phyloP scores from a whole-genome alignment of 2,797 vertebrate genomes.

The Diplodus puntazzo region DNA sequence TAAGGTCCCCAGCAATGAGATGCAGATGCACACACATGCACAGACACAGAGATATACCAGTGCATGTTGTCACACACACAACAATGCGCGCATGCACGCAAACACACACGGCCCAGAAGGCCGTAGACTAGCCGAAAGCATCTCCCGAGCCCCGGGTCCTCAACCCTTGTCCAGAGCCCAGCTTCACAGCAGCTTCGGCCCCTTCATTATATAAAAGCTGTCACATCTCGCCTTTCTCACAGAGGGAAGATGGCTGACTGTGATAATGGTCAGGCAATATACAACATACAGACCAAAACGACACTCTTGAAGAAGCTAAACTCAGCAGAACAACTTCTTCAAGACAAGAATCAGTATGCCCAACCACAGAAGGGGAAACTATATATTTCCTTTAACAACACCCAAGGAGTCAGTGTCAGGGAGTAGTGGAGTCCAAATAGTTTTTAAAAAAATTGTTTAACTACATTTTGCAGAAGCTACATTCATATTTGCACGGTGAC shows the following conservation, averaged over 20 bases:
- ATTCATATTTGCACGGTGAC: too few species aligned
- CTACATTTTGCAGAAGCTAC: too few species aligned
- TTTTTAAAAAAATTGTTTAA: too few species aligned
- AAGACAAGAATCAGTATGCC: constrained; percentile 12
- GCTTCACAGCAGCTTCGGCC: constrained; percentile 21
- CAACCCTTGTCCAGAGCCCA: constrained; percentile 42
- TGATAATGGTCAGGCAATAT: constrained; percentile 9
- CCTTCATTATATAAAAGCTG: constrained; percentile 40
- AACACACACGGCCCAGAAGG: constrained; percentile 51
- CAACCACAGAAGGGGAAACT: neutral
- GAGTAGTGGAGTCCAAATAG: too few species aligned
- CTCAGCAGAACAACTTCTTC: neutral
- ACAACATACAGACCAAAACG: constrained; percentile 10
- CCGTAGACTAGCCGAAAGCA: constrained; percentile 53
- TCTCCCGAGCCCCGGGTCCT: constrained; percentile 36
- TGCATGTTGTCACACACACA: constrained; percentile 40
- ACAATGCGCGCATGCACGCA: constrained; percentile 27
- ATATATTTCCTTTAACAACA: neutral
- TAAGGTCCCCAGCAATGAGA: constrained; percentile 85
- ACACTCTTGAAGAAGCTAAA: neutral
- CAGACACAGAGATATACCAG: constrained; percentile 55
- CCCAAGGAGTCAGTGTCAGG: neutral
- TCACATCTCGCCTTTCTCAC: constrained; percentile 21
- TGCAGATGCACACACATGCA: constrained; percentile 70
- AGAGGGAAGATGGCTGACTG: neutral